Percentiles rank a stretch among this genome's conserved stretches.
These are phyloP conservation scores for Parus major DNA, from an alignment of 2,113 vertebrate species.

Conservation along the genomic window DNA sequence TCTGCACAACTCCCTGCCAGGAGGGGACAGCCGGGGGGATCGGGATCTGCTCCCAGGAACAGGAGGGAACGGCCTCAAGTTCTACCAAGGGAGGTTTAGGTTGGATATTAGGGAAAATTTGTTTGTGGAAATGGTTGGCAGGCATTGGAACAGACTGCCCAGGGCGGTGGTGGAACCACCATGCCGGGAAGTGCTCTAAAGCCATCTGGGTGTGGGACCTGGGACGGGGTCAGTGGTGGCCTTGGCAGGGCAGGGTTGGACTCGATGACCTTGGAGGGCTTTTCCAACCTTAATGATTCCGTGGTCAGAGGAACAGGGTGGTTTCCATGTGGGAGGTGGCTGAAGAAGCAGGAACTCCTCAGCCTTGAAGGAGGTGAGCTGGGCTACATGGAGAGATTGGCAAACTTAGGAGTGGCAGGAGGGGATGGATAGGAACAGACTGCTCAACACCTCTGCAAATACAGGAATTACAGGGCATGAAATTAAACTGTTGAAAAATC, in stretches of 20 bases:
- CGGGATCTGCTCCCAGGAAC: background rate
- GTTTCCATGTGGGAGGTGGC: background rate
- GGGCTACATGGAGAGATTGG: background rate
- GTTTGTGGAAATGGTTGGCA: background rate
- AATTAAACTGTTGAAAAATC: constrained; percentile 28
- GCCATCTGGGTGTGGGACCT: fast-evolving
- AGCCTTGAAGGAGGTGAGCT: background rate
- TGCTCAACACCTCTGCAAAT: background rate
- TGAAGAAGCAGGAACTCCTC: background rate
- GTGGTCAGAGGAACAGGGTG: background rate
- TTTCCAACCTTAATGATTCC: background rate
- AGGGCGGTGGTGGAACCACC: background rate
- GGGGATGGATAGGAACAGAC: background rate
- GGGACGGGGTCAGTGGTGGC: background rate
- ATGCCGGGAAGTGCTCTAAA: background rate
- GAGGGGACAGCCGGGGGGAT: background rate
- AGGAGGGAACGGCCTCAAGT: fast-evolving
- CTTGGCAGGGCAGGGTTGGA: background rate
- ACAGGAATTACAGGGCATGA: background rate
- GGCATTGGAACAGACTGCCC: background rate
- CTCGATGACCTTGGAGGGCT: fast-evolving
- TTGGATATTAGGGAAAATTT: no score
- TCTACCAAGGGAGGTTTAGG: fast-evolving
- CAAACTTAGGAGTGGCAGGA: background rate
- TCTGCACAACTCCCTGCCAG: background rate